A percentile compares a stretch with the other conserved stretches of the same genome.
Evolutionary conservation across 2,888 invertebrate genomes (phyloP).

Genomic region (Hemithea aestivaria): DNA sequence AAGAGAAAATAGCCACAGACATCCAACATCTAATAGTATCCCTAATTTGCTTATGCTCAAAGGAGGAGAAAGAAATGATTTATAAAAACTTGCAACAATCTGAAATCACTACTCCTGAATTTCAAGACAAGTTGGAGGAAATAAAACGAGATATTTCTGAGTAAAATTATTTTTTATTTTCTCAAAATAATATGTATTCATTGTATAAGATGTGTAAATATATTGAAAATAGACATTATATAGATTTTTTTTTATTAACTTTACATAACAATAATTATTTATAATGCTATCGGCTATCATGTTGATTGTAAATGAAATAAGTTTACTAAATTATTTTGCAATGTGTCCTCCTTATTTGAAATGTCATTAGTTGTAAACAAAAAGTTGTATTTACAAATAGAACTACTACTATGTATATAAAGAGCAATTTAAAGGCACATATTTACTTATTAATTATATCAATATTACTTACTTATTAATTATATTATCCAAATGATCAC

Average conservation of each 20-base stretch:
- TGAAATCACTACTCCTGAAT: slow-evolving; percentile 33
- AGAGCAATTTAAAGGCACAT: no score
- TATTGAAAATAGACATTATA: neutral
- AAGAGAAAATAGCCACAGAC: slow-evolving; percentile 35
- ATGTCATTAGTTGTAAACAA: neutral
- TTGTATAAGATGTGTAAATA: neutral
- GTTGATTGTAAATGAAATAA: no score
- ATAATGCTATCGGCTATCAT: no score
- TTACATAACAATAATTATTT: no score
- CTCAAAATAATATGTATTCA: neutral
- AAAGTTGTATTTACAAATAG: no score
- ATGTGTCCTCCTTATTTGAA: neutral
- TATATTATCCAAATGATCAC: slow-evolving; percentile 50
- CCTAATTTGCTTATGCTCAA: slow-evolving; percentile 44
- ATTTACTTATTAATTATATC: neutral
- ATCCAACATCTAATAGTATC: slow-evolving; percentile 48
- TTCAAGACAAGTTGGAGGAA: slow-evolving; percentile 38
- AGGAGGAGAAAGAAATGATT: slow-evolving; percentile 44
- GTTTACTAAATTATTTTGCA: no score
- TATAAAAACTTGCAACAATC: slow-evolving; percentile 34
- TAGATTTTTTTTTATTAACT: no score
- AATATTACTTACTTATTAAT: slow-evolving; percentile 6
- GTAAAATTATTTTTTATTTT: slow-evolving; percentile 15
- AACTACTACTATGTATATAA: no score
- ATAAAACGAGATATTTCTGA: slow-evolving; percentile 39